These are phyloP conservation scores for Mesorhabditis sp. DNA, from an alignment of 2,888 invertebrate genomes.

Conservation along the genomic window DNA sequence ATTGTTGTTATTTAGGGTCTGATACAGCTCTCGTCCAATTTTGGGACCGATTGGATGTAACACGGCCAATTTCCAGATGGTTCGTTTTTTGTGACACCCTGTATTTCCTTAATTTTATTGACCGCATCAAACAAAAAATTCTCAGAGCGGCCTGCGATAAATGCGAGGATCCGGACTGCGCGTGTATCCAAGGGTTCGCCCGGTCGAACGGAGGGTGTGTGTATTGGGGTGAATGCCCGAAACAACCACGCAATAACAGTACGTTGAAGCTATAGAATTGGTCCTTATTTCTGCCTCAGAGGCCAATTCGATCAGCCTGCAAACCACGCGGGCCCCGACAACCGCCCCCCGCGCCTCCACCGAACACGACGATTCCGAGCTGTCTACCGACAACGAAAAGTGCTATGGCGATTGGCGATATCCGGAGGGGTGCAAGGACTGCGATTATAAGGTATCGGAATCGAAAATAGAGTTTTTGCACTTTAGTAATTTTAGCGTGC, in stretches of 20 bases:
- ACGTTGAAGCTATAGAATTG: too few species aligned
- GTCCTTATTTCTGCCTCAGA: too few species aligned
- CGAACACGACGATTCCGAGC: neutral
- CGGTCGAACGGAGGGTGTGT: conserved; percentile 43
- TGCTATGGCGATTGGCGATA: conserved; percentile 56
- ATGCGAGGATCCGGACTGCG: conserved; percentile 47
- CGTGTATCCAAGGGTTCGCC: conserved; percentile 54
- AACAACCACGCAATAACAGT: conserved; percentile 12
- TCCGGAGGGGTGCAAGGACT: conserved; percentile 52
- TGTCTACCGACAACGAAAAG: conserved; percentile 33
- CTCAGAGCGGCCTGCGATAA: conserved; percentile 40
- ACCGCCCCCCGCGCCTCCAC: conserved; percentile 5
- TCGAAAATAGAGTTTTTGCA: too few species aligned
- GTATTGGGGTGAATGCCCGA: conserved; percentile 56
- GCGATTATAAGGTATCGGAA: conserved; percentile 38
- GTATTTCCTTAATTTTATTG: too few species aligned
- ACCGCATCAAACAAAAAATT: too few species aligned
- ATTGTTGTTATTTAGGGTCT: too few species aligned
- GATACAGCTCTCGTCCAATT: too few species aligned
- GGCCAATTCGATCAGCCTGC: too few species aligned
- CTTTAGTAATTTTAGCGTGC: too few species aligned
- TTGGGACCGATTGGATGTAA: too few species aligned
- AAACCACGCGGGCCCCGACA: conserved; percentile 6
- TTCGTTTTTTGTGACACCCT: too few species aligned
- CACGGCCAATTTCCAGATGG: too few species aligned